phyloP scores from a whole-genome alignment of 2,113 vertebrate genomes.

The Carollia perspicillata region DNA sequence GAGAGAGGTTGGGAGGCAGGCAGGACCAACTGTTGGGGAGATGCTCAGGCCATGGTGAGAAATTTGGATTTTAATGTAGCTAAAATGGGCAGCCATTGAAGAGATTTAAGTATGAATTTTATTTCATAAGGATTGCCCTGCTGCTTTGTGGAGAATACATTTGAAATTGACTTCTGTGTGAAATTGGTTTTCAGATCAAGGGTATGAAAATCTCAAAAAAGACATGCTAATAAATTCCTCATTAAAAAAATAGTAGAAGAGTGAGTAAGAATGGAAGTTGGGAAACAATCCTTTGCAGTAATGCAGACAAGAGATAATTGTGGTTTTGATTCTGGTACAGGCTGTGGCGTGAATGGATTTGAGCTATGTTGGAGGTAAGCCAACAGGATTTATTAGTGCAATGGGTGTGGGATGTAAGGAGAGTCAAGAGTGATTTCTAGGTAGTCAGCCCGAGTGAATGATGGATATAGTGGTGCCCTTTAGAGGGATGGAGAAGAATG shows the following conservation, averaged over 20 bases:
- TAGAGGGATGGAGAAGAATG: background rate
- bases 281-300: background rate
- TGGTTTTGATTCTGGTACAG: background rate
- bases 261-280: background rate
- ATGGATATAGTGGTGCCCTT: background rate
- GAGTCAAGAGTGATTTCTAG: background rate
- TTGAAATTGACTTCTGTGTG: slow-evolving; percentile 74
- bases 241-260: slow-evolving; percentile 28
- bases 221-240: slow-evolving; percentile 80
- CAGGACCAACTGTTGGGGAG: background rate
- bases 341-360: background rate
- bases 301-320: background rate
- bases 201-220: slow-evolving; percentile 76
- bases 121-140: background rate
- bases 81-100: background rate
- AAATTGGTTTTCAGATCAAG: slow-evolving; percentile 63
- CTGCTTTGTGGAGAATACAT: background rate
- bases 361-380: background rate
- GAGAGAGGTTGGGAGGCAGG: background rate
- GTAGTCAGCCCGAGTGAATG: background rate
- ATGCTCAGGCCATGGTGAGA: background rate
- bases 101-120: background rate
- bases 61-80: background rate
- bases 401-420: background rate
- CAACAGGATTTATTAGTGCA: background rate